Conservation (phyloP, 2,113 vertebrate genomes). For the Plestiodon gilberti region DNA sequence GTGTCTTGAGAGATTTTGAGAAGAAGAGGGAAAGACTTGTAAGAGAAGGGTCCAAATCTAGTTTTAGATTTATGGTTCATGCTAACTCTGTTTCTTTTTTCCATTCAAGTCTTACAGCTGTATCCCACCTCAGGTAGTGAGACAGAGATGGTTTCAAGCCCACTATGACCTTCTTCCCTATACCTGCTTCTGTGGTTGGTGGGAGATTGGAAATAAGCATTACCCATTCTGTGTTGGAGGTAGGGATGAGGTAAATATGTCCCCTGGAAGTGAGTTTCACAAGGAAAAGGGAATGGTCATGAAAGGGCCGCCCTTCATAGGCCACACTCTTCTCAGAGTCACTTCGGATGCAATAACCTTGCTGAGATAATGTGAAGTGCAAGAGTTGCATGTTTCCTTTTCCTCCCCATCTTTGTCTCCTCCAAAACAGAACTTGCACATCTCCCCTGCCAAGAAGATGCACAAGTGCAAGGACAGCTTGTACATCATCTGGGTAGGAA, state of each 20-base stretch:
- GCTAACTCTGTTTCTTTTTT: not conserved
- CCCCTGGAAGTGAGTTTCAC: not conserved
- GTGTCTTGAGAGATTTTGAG: not conserved
- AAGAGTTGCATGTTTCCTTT: not conserved
- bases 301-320: not conserved
- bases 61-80: not conserved
- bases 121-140: not conserved
- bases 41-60: not conserved
- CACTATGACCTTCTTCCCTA: not conserved
- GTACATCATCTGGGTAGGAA: not conserved
- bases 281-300: not conserved
- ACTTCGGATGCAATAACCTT: not conserved
- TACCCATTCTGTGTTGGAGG: not conserved
- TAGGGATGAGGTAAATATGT: too few relatives aligned
- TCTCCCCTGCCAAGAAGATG: not conserved
- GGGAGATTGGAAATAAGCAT: not conserved
- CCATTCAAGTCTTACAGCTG: not conserved
- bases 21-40: not conserved
- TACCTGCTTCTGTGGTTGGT: not conserved
- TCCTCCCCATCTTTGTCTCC: not conserved
- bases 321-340: not conserved
- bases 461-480: not conserved
- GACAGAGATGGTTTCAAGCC: not conserved
- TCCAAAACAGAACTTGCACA: not conserved
- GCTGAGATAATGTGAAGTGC: not conserved